Evolutionary conservation across 2,888 invertebrate species (phyloP), one percentile per base, ranked within the genome.

Genomic region (Cheilosia vernalis): DNA sequence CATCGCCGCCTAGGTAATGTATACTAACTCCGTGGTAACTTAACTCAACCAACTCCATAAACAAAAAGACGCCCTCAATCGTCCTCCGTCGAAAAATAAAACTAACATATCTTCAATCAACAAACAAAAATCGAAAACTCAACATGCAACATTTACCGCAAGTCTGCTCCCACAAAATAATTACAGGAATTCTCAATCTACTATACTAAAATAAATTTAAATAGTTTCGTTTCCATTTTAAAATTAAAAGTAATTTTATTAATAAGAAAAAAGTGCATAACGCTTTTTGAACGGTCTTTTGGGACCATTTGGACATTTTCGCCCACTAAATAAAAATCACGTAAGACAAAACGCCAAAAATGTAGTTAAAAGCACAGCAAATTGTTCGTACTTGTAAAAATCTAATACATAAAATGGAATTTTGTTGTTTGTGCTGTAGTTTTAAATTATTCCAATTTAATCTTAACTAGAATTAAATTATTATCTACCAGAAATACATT

Each of bases 41-140:
- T 40, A 44, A 63, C 56, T 56, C 21, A 63, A 78, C 30, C 33
- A 60, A 66, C 87, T 89, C 87, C 85, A 87, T 70, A 76, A 63
- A 40, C 63, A 47, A 88, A 87, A 76, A 47, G 60, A 76, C 40
- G 81, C 74, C 83, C 64, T 69, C 77, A 81, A 81, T 81, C 81
- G 72, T 58, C 40, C 55, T 85, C 85, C 85, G 85, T 85, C 85
- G 76, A 33, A 67, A 51, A 47, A 53, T 70, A 66, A 27, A 55
- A 55, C 60, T 19, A 87, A 88, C 88, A 88, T 88, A 88, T 90
- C 91, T 90, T 89, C 91, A 90, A 89, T 90, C 90, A 91, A 90
- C 91, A 88, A 81, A 87, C 69, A 89, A 89, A 87, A 77, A 85
- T 19, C 58, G 30, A 30, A 60, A 82, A 67, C 67, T 80, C 82